A percentile compares a stretch with the other conserved stretches of the same genome.
These are phyloP conservation scores for Microplitis mediator DNA, from an alignment of 1,140 invertebrate species.

Conservation along the genomic window DNA sequence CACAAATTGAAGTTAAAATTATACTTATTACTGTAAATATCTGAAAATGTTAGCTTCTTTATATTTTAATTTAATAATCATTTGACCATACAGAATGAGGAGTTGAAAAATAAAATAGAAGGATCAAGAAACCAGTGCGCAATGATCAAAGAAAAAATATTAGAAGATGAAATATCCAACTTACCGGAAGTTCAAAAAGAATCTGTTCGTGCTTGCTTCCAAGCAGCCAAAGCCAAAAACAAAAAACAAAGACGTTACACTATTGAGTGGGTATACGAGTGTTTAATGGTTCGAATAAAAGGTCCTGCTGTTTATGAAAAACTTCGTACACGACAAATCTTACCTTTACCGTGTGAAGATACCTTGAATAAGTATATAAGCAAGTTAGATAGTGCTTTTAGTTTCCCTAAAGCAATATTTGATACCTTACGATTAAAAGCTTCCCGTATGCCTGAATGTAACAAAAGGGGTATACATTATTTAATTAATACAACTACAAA, in stretches of 20 bases:
- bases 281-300: slow-evolving; percentile 33
- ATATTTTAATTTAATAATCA: background rate
- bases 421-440: slow-evolving; percentile 23
- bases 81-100: background rate
- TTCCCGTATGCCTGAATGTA: too few relatives aligned
- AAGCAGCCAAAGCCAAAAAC: slow-evolving; percentile 21
- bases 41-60: background rate
- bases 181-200: background rate
- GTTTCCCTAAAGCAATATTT: slow-evolving; percentile 28
- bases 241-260: slow-evolving; percentile 15
- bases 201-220: slow-evolving; percentile 2
- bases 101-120: background rate
- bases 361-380: slow-evolving; percentile 28
- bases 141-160: background rate
- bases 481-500: too few relatives aligned
- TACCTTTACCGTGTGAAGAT: slow-evolving; percentile 18
- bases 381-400: slow-evolving; percentile 25
- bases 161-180: background rate
- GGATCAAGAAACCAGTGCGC: background rate
- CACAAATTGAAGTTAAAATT: too few relatives aligned
- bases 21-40: too few relatives aligned
- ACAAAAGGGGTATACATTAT: too few relatives aligned
- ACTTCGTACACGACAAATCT: slow-evolving; percentile 23
- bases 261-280: slow-evolving; percentile 33
- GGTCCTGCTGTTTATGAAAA: slow-evolving; percentile 27